phyloP scores from a whole-genome alignment of 2,113 vertebrate species.

The Lepus europaeus region DNA sequence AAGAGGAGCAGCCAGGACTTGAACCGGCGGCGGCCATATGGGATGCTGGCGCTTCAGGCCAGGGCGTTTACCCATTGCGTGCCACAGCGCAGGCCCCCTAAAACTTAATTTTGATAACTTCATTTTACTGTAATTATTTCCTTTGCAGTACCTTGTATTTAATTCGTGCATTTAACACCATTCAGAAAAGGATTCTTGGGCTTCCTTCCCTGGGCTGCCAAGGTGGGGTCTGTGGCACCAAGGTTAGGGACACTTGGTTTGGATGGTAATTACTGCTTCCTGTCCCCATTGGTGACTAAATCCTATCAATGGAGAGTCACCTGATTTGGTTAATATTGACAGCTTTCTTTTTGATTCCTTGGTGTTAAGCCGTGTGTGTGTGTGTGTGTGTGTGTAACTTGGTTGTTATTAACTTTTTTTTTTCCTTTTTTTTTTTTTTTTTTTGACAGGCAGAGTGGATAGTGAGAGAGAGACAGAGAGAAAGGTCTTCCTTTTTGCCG shows the following conservation, averaged over 20 bases:
- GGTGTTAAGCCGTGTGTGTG: neutral
- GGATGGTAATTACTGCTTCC: conserved; percentile 1
- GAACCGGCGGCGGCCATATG: too few species aligned
- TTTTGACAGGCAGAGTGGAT: too few species aligned
- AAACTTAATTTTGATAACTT: neutral
- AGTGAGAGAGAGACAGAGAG: too few species aligned
- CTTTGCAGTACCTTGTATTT: neutral
- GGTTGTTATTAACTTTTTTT: too few species aligned
- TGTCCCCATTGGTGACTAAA: neutral
- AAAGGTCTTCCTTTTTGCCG: too few species aligned
- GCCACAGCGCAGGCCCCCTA: too few species aligned
- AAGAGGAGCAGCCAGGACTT: too few species aligned
- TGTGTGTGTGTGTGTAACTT: neutral
- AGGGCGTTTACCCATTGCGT: too few species aligned
- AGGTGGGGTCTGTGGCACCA: neutral
- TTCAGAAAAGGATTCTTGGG: neutral
- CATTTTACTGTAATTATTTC: neutral
- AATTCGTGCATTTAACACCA: neutral
- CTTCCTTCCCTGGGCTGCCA: neutral
- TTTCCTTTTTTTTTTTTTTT: too few species aligned
- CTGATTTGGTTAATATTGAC: conserved; percentile 18
- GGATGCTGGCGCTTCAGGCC: too few species aligned
- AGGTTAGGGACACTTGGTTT: neutral
- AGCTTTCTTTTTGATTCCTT: conserved; percentile 4
- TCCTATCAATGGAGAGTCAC: neutral